These are phyloP conservation scores for Apistogramma diplotaenia DNA, from an alignment of 2,113 vertebrate species.

Conservation along the genomic window DNA sequence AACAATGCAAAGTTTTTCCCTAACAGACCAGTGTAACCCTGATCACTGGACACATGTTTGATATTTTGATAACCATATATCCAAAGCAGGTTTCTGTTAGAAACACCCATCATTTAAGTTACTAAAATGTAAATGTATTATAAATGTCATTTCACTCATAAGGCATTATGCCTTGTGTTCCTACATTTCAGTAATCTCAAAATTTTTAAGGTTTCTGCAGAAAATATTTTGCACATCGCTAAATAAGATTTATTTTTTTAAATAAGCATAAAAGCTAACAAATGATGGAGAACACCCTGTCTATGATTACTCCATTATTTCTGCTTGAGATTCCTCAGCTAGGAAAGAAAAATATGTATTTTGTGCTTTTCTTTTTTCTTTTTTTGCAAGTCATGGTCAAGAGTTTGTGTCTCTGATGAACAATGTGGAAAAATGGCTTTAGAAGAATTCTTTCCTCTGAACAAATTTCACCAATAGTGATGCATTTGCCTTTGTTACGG, in stretches of 20 bases:
- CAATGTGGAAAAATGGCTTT: not conserved
- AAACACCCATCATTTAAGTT: not conserved
- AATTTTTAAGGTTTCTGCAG: not conserved
- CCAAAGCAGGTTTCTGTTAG: not conserved
- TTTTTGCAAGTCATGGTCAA: not conserved
- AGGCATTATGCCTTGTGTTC: too few species aligned
- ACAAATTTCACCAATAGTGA: not conserved
- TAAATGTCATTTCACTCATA: too few species aligned
- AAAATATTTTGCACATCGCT: not conserved
- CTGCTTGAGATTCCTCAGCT: not conserved
- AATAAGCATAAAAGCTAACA: not conserved
- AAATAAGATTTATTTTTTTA: not conserved
- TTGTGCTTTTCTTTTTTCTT: too few species aligned
- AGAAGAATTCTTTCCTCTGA: not conserved
- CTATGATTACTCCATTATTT: not conserved
- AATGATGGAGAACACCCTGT: not conserved
- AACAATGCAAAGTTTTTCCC: not conserved
- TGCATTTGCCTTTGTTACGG: not conserved
- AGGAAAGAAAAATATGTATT: not conserved
- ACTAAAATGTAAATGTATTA: not conserved
- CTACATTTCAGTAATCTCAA: not conserved
- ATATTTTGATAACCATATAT: not conserved
- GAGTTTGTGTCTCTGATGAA: not conserved
- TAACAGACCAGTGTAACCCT: not conserved
- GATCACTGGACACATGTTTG: not conserved